phyloP scores from a whole-genome alignment of 1,140 invertebrate genomes.

The Pissodes strobi region DNA sequence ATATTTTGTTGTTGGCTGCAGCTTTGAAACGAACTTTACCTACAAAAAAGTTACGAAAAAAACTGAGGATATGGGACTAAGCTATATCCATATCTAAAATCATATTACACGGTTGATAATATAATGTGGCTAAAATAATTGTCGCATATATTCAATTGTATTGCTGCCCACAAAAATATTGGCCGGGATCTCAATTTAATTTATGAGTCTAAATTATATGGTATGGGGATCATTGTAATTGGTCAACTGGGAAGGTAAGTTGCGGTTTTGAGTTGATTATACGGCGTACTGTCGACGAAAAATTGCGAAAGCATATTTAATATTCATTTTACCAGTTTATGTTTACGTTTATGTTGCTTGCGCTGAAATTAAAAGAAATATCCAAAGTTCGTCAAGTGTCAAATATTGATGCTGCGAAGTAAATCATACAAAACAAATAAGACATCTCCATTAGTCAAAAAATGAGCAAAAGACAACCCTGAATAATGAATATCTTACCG shows the following conservation, averaged over 20 bases:
- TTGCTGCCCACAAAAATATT: conserved; percentile 31
- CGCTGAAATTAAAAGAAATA: no score
- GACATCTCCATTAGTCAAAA: conserved; percentile 12
- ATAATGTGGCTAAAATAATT: conserved; percentile 19
- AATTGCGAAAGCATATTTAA: conserved; percentile 27
- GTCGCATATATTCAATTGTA: conserved; percentile 33
- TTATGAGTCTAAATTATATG: conserved; percentile 53
- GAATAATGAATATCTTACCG: background rate
- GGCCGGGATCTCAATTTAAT: conserved; percentile 45
- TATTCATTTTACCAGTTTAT: conserved; percentile 10
- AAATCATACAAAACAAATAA: background rate
- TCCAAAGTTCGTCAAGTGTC: no score
- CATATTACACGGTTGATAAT: conserved; percentile 12
- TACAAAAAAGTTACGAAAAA: no score
- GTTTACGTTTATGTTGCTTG: no score
- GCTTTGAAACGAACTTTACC: no score
- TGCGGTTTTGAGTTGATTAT: conserved; percentile 45
- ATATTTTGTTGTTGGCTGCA: no score
- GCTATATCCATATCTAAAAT: no score
- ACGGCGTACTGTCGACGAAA: conserved; percentile 31
- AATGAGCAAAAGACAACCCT: background rate
- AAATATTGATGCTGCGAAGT: background rate
- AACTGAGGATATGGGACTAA: no score
- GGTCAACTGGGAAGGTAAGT: conserved; percentile 41
- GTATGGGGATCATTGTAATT: conserved; percentile 45